Evolutionary conservation across 2,797 vertebrate genomes (phyloP).

Genomic region (Clarias laeviceps): DNA sequence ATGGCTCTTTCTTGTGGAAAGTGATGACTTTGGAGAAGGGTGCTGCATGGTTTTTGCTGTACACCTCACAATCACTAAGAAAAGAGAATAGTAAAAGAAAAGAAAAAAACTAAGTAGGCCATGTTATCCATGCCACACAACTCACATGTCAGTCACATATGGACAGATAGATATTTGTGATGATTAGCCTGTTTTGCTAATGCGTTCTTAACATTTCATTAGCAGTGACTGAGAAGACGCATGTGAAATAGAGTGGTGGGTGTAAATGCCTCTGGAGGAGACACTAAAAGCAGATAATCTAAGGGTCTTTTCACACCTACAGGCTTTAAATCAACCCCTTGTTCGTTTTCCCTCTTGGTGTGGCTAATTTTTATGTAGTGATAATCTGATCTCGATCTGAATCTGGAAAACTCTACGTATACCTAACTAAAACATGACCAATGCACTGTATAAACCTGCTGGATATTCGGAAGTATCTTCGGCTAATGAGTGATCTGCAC

Average conservation of each 20-base stretch:
- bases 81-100: not conserved
- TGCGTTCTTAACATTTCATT: not conserved
- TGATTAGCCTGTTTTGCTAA: not conserved
- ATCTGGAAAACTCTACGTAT: too few species aligned
- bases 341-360: too few species aligned
- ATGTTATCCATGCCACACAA: not conserved
- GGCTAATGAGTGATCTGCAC: too few species aligned
- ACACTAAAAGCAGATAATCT: slow-evolving; percentile 6
- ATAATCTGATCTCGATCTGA: too few species aligned
- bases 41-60: slow-evolving; percentile 91
- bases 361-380: too few species aligned
- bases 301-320: too few species aligned
- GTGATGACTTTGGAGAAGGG: slow-evolving; percentile 98
- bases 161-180: not conserved
- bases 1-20: slow-evolving; percentile 96
- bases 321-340: too few species aligned
- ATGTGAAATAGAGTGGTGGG: not conserved
- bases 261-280: not conserved
- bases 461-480: too few species aligned
- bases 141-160: not conserved
- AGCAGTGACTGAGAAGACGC: not conserved
- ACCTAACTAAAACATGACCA: too few species aligned
- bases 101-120: slow-evolving; percentile 1
- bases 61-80: slow-evolving; percentile 93
- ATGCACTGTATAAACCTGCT: too few species aligned